Evolutionary conservation across 2,888 invertebrate genomes (phyloP).

Genomic region (Leptinotarsa peninsularis): DNA sequence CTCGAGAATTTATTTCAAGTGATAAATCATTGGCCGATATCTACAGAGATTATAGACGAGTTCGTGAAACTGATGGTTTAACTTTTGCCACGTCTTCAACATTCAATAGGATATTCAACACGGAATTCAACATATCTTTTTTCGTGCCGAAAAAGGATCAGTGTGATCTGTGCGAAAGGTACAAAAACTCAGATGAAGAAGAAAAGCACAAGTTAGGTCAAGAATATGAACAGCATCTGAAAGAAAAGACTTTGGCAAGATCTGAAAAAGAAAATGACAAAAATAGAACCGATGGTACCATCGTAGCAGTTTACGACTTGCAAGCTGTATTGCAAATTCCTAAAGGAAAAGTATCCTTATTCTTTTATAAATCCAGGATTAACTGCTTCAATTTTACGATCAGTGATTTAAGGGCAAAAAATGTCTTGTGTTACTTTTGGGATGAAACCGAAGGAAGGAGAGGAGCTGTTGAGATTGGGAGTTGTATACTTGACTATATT

Average conservation of each 20-base stretch:
- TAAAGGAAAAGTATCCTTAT: constrained; percentile 32
- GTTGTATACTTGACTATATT: constrained; percentile 24
- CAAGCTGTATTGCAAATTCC: constrained; percentile 29
- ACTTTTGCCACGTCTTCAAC: constrained; percentile 13
- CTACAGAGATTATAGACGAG: constrained; percentile 12
- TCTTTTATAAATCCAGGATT: constrained; percentile 50
- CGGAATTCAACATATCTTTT: constrained; percentile 12
- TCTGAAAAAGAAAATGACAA: constrained; percentile 22
- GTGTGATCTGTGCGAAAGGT: constrained; percentile 15
- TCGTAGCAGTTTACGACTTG: constrained; percentile 25
- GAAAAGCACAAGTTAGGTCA: neutral
- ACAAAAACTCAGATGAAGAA: constrained; percentile 5
- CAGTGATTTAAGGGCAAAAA: constrained; percentile 39
- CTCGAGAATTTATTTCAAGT: constrained; percentile 17
- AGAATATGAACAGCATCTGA: constrained; percentile 26
- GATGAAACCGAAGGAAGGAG: constrained; percentile 50
- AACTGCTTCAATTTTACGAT: constrained; percentile 51
- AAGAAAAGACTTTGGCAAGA: constrained; percentile 28
- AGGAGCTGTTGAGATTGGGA: constrained; percentile 47
- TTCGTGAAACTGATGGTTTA: constrained; percentile 25
- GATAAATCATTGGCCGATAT: constrained; percentile 21
- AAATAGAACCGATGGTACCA: constrained; percentile 1
- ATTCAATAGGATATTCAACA: constrained; percentile 18
- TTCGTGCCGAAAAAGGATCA: constrained; percentile 19
- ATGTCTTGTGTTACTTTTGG: constrained; percentile 53